Evolutionary conservation across 2,113 vertebrate species (phyloP).

Genomic region (Grantiella picta): DNA sequence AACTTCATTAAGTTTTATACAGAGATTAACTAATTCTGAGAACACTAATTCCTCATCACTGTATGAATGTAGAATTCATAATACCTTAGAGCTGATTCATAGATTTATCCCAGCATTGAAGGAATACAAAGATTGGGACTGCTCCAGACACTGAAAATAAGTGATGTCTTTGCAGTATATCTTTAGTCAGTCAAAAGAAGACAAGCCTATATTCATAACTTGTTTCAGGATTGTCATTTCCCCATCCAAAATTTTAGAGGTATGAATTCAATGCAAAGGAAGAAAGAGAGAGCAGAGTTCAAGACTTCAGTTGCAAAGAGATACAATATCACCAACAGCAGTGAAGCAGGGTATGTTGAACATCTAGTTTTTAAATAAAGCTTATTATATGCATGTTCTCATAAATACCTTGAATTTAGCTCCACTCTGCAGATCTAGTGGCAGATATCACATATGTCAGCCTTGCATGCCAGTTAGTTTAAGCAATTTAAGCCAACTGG

Average conservation of each 20-base stretch:
- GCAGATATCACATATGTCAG: neutral
- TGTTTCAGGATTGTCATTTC: neutral
- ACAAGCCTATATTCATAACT: neutral
- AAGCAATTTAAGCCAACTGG: neutral
- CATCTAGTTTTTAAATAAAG: neutral
- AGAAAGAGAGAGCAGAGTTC: neutral
- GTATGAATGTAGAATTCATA: neutral
- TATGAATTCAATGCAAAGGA: neutral
- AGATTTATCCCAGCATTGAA: neutral
- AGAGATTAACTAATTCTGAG: neutral
- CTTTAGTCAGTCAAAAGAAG: neutral
- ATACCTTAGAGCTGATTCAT: neutral
- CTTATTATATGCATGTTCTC: neutral
- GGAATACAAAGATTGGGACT: neutral
- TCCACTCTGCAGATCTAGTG: neutral
- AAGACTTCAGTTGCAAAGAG: neutral
- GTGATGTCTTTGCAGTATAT: neutral
- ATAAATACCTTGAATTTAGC: neutral
- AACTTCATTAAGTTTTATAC: neutral
- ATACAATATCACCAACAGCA: neutral
- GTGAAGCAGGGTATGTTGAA: neutral
- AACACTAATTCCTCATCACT: neutral
- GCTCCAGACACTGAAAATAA: neutral
- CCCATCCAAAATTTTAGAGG: neutral
- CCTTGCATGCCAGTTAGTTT: neutral